Evolutionary conservation across 1,140 invertebrate genomes (phyloP).

Genomic region (Linepithema humile): DNA sequence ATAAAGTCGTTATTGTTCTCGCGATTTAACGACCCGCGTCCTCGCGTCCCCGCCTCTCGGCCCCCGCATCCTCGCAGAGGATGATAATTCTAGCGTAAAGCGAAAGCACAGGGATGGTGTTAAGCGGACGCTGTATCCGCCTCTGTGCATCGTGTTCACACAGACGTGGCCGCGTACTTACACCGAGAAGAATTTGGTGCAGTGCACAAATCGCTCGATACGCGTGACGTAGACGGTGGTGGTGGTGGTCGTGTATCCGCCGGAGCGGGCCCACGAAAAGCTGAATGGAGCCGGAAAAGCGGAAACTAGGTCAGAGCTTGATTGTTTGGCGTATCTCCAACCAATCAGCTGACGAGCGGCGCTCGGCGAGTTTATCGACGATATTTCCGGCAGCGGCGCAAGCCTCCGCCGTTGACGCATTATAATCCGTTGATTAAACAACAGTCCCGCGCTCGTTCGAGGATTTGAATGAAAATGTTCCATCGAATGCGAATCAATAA

Average conservation of each 20-base stretch:
- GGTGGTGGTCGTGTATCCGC: slow-evolving; percentile 49
- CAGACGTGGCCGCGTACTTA: neutral
- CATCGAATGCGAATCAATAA: neutral
- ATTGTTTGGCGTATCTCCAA: slow-evolving; percentile 57
- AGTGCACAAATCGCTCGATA: slow-evolving; percentile 75
- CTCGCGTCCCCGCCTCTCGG: neutral
- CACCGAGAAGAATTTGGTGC: slow-evolving; percentile 48
- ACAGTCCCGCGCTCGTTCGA: neutral
- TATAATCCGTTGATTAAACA: slow-evolving; percentile 8
- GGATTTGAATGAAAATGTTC: neutral
- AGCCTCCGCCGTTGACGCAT: neutral
- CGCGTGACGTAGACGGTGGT: slow-evolving; percentile 71
- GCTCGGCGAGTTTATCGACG: slow-evolving; percentile 14
- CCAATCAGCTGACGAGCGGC: slow-evolving; percentile 55
- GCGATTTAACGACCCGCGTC: neutral
- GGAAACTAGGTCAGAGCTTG: slow-evolving; percentile 75
- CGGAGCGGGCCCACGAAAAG: slow-evolving; percentile 70
- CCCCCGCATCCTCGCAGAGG: neutral
- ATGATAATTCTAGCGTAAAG: slow-evolving; percentile 4
- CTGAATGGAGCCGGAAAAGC: slow-evolving; percentile 73
- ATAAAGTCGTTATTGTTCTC: neutral
- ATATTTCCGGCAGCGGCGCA: slow-evolving; percentile 8
- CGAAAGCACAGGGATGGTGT: neutral
- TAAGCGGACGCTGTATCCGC: neutral
- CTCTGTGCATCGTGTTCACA: neutral